Conservation (phyloP, 1,140 invertebrate species). For the Bradynema listronoti region DNA sequence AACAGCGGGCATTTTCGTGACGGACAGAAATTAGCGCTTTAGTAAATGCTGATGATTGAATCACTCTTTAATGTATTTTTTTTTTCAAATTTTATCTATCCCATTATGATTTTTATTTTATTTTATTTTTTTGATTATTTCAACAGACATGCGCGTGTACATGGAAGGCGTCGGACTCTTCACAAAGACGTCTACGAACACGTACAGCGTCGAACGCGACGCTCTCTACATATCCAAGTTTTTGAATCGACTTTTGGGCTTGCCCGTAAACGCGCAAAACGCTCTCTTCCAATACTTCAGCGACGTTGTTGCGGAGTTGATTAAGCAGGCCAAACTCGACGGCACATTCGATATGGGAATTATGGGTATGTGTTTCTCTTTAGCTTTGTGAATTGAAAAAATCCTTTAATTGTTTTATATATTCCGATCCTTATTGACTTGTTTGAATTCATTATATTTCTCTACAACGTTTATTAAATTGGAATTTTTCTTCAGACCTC, state of each 20-base stretch:
- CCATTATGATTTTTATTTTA: too few relatives aligned
- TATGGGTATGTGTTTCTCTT: constrained; percentile 40
- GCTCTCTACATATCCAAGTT: constrained; percentile 98
- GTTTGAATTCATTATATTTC: constrained; percentile 2
- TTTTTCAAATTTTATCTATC: too few relatives aligned
- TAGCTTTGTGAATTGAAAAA: not conserved
- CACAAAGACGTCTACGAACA: constrained; percentile 9
- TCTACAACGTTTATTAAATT: constrained; percentile 1
- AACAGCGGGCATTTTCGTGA: too few relatives aligned
- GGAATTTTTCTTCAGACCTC: constrained; percentile 37
- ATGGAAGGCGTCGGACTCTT: constrained; percentile 52
- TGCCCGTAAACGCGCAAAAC: constrained; percentile 93
- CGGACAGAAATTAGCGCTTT: too few relatives aligned
- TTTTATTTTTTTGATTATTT: too few relatives aligned
- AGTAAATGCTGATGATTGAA: too few relatives aligned
- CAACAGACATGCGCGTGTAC: constrained; percentile 55
- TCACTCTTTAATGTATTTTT: too few relatives aligned
- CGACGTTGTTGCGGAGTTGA: constrained; percentile 71
- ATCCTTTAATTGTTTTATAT: not conserved
- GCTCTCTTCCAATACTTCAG: constrained; percentile 93
- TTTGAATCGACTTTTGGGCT: constrained; percentile 89
- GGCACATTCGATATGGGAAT: constrained; percentile 62
- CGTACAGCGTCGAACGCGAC: constrained; percentile 62
- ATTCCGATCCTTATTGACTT: not conserved
- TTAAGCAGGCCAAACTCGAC: constrained; percentile 60